These are phyloP conservation scores for Cyprinodon tularosa DNA, from an alignment of 2,113 vertebrate species.

Conservation along the genomic window DNA sequence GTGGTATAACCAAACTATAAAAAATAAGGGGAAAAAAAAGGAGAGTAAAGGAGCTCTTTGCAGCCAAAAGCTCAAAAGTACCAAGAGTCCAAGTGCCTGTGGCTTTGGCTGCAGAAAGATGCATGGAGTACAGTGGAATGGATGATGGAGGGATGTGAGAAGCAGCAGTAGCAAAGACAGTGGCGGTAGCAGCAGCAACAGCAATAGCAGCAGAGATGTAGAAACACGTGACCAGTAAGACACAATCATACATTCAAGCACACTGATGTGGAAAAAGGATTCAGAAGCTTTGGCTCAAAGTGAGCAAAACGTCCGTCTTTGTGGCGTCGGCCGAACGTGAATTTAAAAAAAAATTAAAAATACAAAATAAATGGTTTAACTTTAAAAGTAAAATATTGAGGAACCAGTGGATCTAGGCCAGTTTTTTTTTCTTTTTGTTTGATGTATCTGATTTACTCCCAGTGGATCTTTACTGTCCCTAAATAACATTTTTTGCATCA, in stretches of 20 bases:
- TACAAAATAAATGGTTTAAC: background rate
- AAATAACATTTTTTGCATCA: background rate
- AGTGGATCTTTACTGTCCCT: background rate
- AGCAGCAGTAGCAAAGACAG: conserved; percentile 66
- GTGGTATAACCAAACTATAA: conserved; percentile 62
- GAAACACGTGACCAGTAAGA: conserved; percentile 34
- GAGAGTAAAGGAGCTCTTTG: conserved; percentile 36
- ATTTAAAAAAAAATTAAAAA: background rate
- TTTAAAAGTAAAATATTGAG: background rate
- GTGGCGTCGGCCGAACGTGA: background rate
- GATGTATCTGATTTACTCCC: background rate
- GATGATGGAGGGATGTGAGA: conserved; percentile 47
- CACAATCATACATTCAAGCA: conserved; percentile 34
- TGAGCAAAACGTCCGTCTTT: background rate
- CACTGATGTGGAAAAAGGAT: conserved; percentile 13
- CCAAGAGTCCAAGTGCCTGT: conserved; percentile 26
- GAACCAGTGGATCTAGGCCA: background rate
- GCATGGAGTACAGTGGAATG: conserved; percentile 26
- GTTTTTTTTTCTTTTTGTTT: background rate
- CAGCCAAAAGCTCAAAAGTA: conserved; percentile 48
- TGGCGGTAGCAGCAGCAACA: conserved; percentile 70
- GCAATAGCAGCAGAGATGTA: conserved; percentile 77
- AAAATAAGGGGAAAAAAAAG: background rate
- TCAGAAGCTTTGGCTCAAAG: conserved; percentile 9
- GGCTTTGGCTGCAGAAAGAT: conserved; percentile 55